Evolutionary conservation across 2,113 vertebrate genomes (phyloP).

Genomic region (Prolemur simus): DNA sequence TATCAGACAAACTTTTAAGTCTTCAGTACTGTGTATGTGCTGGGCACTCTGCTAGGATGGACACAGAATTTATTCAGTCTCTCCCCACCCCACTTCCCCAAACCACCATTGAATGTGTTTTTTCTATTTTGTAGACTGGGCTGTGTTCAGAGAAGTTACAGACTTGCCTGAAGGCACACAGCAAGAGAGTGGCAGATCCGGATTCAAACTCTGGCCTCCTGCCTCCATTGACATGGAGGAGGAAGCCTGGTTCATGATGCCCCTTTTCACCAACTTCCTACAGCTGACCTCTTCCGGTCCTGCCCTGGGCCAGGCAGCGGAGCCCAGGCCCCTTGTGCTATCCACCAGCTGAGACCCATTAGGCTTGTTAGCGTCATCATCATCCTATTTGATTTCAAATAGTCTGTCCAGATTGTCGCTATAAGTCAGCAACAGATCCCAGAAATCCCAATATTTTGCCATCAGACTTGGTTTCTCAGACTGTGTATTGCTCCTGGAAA

Average conservation of each 20-base stretch:
- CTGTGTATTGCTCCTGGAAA: neutral
- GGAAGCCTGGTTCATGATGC: neutral
- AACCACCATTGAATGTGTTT: neutral
- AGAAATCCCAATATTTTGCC: neutral
- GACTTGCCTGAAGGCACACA: neutral
- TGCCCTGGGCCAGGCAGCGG: neutral
- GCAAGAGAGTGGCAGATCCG: neutral
- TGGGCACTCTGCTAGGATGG: neutral
- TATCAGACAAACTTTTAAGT: neutral
- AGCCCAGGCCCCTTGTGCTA: neutral
- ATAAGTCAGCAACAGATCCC: neutral
- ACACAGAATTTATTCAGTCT: neutral
- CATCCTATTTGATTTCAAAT: neutral
- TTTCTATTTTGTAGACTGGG: neutral
- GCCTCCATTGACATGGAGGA: neutral
- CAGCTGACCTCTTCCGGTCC: neutral
- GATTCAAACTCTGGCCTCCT: neutral
- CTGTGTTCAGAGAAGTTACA: slow-evolving; percentile 17
- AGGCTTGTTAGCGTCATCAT: neutral
- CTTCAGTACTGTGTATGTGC: neutral
- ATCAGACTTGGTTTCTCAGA: neutral
- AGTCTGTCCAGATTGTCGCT: neutral
- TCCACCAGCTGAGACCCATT: neutral
- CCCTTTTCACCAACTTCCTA: neutral
- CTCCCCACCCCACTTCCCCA: neutral